A percentile compares a stretch with the other conserved stretches of the same genome.
These are phyloP conservation scores for Pararge aegeria DNA, from an alignment of 1,140 invertebrate genomes.

Conservation along the genomic window DNA sequence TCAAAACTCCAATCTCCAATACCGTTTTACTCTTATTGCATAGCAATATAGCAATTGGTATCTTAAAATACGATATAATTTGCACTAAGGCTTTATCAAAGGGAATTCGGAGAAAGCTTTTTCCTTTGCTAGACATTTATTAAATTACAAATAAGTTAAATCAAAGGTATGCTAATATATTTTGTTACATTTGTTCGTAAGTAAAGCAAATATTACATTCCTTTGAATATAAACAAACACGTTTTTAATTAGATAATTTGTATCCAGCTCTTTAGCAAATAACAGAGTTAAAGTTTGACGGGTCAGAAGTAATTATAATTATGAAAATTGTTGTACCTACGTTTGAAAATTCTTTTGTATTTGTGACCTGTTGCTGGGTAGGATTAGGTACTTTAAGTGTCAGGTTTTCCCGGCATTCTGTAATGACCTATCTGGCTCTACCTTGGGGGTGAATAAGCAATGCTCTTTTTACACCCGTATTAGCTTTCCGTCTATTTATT, in stretches of 20 bases:
- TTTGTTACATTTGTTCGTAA: neutral
- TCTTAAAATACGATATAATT: neutral
- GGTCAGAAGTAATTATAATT: conserved; percentile 9
- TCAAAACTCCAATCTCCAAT: too few species aligned
- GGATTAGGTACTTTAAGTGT: neutral
- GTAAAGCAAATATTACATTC: neutral
- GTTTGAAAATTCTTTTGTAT: conserved; percentile 1
- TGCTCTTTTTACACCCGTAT: too few species aligned
- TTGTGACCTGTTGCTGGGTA: conserved; percentile 9
- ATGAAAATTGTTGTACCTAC: conserved; percentile 15
- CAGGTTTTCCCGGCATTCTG: too few species aligned
- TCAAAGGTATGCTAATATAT: neutral
- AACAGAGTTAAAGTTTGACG: neutral
- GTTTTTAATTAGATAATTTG: conserved; percentile 10
- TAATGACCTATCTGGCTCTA: too few species aligned
- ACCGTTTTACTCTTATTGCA: too few species aligned
- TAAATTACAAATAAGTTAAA: conserved; percentile 2
- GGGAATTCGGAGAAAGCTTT: neutral
- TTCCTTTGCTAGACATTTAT: neutral
- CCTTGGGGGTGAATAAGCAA: too few species aligned
- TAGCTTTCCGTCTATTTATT: too few species aligned
- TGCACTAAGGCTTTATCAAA: neutral
- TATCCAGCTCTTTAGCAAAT: neutral
- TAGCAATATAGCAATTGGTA: too few species aligned
- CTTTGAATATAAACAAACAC: conserved; percentile 1